Evolutionary conservation across 2,888 invertebrate genomes (phyloP).

Genomic region (Callinectes sapidus): DNA sequence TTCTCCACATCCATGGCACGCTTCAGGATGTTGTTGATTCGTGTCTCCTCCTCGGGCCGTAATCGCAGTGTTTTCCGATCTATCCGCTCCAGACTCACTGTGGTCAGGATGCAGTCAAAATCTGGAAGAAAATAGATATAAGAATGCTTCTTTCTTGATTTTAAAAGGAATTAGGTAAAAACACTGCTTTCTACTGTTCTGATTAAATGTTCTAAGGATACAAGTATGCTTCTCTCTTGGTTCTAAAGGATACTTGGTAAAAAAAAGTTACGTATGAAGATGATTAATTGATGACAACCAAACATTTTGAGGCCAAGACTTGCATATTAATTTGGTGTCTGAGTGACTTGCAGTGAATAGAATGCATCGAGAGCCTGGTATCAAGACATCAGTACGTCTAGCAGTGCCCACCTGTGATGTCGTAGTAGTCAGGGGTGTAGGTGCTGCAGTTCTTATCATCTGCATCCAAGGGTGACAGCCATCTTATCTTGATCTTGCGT

Average conservation of each 20-base stretch:
- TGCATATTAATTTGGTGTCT: neutral
- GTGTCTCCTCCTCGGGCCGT: conserved; percentile 84
- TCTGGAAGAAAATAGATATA: conserved; percentile 78
- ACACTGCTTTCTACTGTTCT: too few relatives aligned
- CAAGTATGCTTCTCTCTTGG: too few relatives aligned
- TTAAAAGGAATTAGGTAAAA: neutral
- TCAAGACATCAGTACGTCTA: neutral
- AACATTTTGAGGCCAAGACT: too few relatives aligned
- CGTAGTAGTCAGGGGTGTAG: conserved; percentile 93
- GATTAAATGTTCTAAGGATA: too few relatives aligned
- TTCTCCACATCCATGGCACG: conserved; percentile 89
- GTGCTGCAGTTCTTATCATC: conserved; percentile 82
- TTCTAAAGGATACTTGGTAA: too few relatives aligned
- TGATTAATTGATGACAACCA: too few relatives aligned
- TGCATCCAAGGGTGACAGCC: conserved; percentile 86
- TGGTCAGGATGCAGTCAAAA: conserved; percentile 92
- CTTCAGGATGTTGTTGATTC: conserved; percentile 89
- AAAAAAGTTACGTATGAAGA: too few relatives aligned
- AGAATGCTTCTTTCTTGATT: neutral
- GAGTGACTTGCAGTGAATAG: too few relatives aligned
- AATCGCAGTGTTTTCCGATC: conserved; percentile 84
- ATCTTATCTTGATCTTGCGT: conserved; percentile 90
- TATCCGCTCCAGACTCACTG: conserved; percentile 85
- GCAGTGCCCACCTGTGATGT: conserved; percentile 83
- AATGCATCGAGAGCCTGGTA: too few relatives aligned